Evolutionary conservation across 30 jellyfish, hydroid and myxozoan species (phyloP).

Genomic region (Cassiopea xamachana): DNA sequence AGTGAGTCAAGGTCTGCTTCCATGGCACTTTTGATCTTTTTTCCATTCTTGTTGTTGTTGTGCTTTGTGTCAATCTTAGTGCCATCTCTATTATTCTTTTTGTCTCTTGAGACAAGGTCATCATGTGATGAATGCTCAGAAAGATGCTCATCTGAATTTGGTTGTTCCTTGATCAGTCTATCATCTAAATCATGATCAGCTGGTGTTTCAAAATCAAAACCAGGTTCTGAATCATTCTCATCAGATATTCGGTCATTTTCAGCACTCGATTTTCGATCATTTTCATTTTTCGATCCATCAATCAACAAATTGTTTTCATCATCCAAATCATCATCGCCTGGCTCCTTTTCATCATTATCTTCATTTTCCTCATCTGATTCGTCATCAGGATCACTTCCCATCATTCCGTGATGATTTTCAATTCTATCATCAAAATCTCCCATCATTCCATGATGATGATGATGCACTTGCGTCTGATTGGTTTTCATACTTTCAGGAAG

Average conservation of each 20-base stretch:
- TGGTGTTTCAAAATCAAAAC: neutral
- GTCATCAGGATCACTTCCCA: neutral
- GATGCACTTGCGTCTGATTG: conserved; percentile 29
- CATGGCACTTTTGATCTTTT: conserved; percentile 6
- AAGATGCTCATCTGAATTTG: neutral
- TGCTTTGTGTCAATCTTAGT: neutral
- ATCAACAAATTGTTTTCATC: neutral
- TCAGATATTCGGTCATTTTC: neutral
- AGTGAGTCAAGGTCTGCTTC: conserved; percentile 40
- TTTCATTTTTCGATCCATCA: neutral
- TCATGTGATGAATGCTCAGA: neutral
- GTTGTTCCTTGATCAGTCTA: conserved; percentile 7
- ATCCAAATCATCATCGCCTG: conserved; percentile 18
- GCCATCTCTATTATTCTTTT: neutral
- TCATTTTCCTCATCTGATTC: conserved; percentile 37
- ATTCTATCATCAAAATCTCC: conserved; percentile 4
- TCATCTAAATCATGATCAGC: conserved; percentile 28
- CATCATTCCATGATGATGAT: conserved; percentile 36
- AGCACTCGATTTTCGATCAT: neutral
- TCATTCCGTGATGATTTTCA: neutral
- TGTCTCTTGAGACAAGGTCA: neutral
- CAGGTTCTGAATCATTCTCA: neutral
- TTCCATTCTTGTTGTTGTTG: neutral
- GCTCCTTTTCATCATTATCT: neutral
- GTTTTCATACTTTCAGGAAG: conserved; percentile 52